Conservation (phyloP, 2,113 vertebrate species). For the Mormoops blainvillei region DNA sequence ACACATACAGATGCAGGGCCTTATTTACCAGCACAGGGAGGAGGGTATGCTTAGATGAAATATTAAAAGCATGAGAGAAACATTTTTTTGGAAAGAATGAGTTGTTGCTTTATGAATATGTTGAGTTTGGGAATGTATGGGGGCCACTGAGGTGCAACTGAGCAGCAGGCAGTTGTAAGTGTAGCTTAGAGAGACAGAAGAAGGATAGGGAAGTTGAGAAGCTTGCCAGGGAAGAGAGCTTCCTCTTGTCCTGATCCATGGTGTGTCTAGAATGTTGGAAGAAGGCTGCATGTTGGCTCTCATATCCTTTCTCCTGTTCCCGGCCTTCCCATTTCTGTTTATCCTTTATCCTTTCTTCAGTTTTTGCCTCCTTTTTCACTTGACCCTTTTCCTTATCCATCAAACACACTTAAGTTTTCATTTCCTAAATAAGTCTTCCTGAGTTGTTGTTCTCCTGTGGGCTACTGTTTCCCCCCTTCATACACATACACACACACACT, state of each 20-base stretch:
- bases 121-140: neutral
- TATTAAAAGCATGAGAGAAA: neutral
- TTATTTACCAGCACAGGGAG: neutral
- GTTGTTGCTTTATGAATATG: neutral
- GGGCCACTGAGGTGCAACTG: neutral
- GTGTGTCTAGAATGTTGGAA: neutral
- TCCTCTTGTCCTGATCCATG: neutral
- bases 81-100: neutral
- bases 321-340: neutral
- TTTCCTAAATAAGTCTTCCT: conserved; percentile 16
- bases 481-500: neutral
- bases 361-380: neutral
- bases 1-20: neutral
- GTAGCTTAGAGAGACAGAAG: neutral
- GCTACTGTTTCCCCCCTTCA: neutral
- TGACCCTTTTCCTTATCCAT: neutral
- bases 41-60: neutral
- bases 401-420: neutral
- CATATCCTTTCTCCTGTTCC: neutral
- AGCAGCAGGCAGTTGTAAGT: neutral
- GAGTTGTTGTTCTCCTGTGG: conserved; percentile 1
- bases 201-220: neutral
- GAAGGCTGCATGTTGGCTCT: neutral
- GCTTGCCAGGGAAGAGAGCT: neutral
- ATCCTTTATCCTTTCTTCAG: neutral